These are phyloP conservation scores for Cavia porcellus DNA, from an alignment of 2,113 vertebrate genomes.

Conservation along the genomic window DNA sequence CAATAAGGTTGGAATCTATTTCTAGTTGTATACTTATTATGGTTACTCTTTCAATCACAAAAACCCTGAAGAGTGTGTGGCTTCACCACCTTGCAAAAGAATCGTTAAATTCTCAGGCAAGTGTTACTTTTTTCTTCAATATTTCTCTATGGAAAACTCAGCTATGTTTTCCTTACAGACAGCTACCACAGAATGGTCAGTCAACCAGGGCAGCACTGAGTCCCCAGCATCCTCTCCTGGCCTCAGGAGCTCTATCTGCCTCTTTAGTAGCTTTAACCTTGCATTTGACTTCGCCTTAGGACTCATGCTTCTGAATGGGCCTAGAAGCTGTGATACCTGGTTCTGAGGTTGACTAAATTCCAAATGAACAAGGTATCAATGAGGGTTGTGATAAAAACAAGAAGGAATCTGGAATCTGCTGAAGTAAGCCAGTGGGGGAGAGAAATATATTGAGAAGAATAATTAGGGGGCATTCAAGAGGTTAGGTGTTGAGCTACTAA, in stretches of 20 bases:
- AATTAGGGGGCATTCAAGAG: not conserved
- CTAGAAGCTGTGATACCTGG: not conserved
- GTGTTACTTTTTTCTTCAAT: not conserved
- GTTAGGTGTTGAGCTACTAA: not conserved
- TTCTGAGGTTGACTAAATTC: constrained; percentile 1
- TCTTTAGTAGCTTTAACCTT: not conserved
- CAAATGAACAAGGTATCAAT: not conserved
- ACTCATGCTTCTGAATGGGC: not conserved
- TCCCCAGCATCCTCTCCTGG: not conserved
- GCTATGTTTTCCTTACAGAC: not conserved
- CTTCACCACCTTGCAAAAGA: not conserved
- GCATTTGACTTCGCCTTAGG: not conserved
- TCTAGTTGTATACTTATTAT: not conserved
- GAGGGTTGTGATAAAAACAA: not conserved
- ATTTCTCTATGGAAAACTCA: not conserved
- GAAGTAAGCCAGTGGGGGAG: not conserved
- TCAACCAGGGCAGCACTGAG: fast-evolving
- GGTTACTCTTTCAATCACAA: not conserved
- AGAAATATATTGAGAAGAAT: not conserved
- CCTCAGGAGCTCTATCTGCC: too few species aligned
- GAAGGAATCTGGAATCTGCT: not conserved
- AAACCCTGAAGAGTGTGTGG: not conserved
- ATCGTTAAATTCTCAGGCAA: not conserved
- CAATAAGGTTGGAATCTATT: not conserved
- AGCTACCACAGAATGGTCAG: not conserved